phyloP scores from a whole-genome alignment of 2,888 invertebrate species.

The Caradrina kadenii region DNA sequence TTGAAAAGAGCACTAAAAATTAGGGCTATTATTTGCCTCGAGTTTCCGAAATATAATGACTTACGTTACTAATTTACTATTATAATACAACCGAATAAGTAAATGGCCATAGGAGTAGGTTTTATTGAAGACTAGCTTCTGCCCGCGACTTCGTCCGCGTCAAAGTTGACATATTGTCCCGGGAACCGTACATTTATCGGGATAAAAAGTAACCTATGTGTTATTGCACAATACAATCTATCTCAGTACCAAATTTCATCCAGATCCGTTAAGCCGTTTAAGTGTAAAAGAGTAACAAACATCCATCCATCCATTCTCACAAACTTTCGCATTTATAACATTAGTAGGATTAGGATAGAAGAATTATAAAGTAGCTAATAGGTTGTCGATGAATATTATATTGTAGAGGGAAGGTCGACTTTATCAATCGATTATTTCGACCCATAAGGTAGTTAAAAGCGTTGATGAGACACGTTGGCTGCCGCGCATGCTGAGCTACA shows the following conservation, averaged over 20 bases:
- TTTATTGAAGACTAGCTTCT: no score
- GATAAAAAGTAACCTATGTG: no score
- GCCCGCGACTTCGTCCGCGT: no score
- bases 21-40: slow-evolving; percentile 14
- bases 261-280: no score
- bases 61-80: not conserved
- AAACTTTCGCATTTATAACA: no score
- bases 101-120: not conserved
- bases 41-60: slow-evolving; percentile 19
- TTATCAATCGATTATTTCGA: not conserved
- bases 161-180: no score
- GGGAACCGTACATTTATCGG: no score
- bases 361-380: not conserved
- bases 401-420: not conserved
- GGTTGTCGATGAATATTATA: not conserved
- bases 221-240: no score
- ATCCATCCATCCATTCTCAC: no score
- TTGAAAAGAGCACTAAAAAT: slow-evolving; percentile 61
- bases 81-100: not conserved
- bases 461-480: not conserved
- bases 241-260: no score
- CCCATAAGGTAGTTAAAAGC: not conserved
- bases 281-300: no score
- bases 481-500: not conserved
- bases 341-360: no score